Evolutionary conservation across 64 coral and sea anemone species (phyloP), one percentile per base, ranked within the genome.

Genomic region (Pocillopora verrucosa): DNA sequence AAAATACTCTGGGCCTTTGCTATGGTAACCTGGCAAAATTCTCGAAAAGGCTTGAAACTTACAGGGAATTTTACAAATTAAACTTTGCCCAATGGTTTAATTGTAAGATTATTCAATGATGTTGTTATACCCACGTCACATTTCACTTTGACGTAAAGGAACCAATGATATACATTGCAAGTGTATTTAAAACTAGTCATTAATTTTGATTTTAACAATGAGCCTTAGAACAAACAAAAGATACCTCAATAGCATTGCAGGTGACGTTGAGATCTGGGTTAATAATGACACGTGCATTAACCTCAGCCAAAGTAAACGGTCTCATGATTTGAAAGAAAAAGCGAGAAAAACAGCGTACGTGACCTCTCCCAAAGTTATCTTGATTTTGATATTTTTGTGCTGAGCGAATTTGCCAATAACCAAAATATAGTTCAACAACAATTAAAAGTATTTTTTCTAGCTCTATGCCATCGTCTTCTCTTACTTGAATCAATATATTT

Each of bases 351-450:
- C 16, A 69, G 19, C 65, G 19, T 70, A 70, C 67, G 67, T 70
- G 67, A 51, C 67, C 67, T 70, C 20, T 24, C 22, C 56, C 25
- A 56, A 58, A 59, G 19, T 79, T 60, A 10, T 34, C 26, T 10
- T 26, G 69, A 74, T 79, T 51, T 79, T 63, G 79, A 20, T 70
- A 58, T 72, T 72, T 57, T 72, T 85, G 82, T 85, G 51, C 70
- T 56, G 19, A n/a, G 20, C 65, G 72, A 85, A 85, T 56, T 56
- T 68, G 63, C 35, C 37, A 72, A 85, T 57, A 72, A 70, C 67
- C n/a, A 26, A 11, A 70, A 70, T 70, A 85, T 26, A 24, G 16
- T 72, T 85, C 19, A 72, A 36, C 37, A 36, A 56, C 11, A 72
- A 22, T 85, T 38, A 68, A 51, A 41, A 56, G 65, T 51, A 26